These are phyloP conservation scores for Helarctos malayanus DNA, from an alignment of 2,797 vertebrate species.

Conservation along the genomic window DNA sequence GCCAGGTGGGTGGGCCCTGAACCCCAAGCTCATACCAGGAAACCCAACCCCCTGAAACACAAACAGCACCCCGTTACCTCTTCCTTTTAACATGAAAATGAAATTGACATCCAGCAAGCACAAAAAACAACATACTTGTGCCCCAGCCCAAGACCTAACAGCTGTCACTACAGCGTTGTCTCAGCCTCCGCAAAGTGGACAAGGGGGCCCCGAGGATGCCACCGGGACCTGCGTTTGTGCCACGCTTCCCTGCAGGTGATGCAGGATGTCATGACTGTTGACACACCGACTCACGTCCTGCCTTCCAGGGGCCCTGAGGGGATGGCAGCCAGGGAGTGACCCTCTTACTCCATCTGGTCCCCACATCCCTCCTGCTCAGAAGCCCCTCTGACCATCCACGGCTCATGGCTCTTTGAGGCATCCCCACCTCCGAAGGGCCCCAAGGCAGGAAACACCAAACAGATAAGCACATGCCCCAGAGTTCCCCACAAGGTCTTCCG, in stretches of 20 bases:
- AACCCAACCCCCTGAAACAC: not conserved
- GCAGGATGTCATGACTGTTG: not conserved
- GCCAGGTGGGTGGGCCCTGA: not conserved
- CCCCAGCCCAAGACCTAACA: not conserved
- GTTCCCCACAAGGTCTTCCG: not conserved
- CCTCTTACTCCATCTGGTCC: not conserved
- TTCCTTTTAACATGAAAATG: not conserved
- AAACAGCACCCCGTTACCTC: fast-evolving
- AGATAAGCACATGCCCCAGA: not conserved
- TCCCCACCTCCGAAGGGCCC: not conserved
- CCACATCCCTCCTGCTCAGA: not conserved
- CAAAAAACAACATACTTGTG: not conserved
- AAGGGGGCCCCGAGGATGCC: not conserved
- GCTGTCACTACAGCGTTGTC: not conserved
- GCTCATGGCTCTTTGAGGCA: not conserved
- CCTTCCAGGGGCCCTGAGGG: not conserved
- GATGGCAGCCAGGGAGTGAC: not conserved
- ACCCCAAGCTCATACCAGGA: not conserved
- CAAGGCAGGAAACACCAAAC: not conserved
- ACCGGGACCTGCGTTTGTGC: too few species aligned
- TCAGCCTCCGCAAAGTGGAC: not conserved
- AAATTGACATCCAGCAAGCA: not conserved
- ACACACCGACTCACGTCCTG: fast-evolving
- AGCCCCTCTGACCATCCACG: not conserved
- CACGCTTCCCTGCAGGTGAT: not conserved